These are phyloP conservation scores for Rhaphigaster nebulosa DNA, from an alignment of 2,888 invertebrate genomes.

Conservation along the genomic window DNA sequence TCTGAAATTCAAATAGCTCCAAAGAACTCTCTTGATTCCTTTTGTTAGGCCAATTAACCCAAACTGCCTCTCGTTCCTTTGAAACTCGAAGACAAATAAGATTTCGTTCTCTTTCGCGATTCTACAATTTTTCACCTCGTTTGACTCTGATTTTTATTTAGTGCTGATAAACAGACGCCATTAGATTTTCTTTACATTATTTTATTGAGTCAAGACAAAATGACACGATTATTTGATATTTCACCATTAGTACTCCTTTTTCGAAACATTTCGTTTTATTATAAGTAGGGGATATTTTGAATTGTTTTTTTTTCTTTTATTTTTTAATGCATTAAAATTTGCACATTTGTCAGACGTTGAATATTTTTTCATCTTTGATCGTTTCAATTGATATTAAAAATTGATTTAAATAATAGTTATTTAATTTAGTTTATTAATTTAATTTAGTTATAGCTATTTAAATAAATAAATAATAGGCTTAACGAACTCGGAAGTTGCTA, in stretches of 20 bases:
- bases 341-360: too few species aligned
- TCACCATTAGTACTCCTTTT: neutral
- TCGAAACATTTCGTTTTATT: neutral
- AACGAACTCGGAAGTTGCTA: too few species aligned
- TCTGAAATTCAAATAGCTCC: neutral
- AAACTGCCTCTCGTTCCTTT: neutral
- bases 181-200: neutral
- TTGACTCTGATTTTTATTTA: neutral
- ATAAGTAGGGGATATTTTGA: neutral
- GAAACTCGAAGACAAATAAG: conserved; percentile 14
- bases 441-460: too few species aligned
- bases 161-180: neutral
- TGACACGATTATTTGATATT: neutral
- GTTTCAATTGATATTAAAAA: too few species aligned
- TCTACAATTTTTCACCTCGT: neutral
- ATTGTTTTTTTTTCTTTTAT: neutral
- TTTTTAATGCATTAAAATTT: too few species aligned
- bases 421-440: too few species aligned
- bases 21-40: neutral
- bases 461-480: too few species aligned
- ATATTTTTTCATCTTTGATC: too few species aligned
- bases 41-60: conserved; percentile 28
- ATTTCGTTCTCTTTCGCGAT: neutral
- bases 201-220: neutral
- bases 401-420: too few species aligned